Evolutionary conservation across 2,888 invertebrate species (phyloP), one percentile per base, ranked within the genome.

Genomic region (Leistus spinibarbis): DNA sequence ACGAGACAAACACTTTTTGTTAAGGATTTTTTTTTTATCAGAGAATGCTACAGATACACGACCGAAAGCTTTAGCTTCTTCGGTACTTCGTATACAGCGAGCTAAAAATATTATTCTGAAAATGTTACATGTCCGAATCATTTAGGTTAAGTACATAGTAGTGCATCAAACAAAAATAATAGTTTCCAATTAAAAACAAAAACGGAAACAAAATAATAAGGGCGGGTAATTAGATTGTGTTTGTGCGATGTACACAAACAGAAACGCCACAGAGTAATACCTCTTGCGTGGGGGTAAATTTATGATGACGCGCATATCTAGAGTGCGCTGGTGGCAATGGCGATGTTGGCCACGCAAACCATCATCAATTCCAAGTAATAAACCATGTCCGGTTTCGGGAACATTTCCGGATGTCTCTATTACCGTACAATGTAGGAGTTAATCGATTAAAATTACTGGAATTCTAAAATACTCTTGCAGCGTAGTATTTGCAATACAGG

Each of bases 301-400:
- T 60, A 60, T 19, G 60, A 60, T 60, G 60, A 19, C 60, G 60
- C 13, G 19, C 22, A 60, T 10, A 20, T 16, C 2, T 7, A 40
- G 40, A 40, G 40, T 40, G 40, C 40, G 40, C 40, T 40, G 7
- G 40, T 40, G 40, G 40, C 40, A 40, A 40, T 13, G 13, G 40
- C 40, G 40, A 7, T 40, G 7, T 7, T 40, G 40, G 40, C 40
- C 7, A 40, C 10, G 40, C 40, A 40, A 2, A 40, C 40, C 40
- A 40, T 40, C 40, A 40, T 40, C 40, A 64, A 23, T 64, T 64
- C 23, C 24, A 22, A 64, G 64, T 64, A 64, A 64, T 64, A 64
- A 64, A 64, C 64, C 24, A 23, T n/a, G 64, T 64, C 20, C 23
- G 64, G 64, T 64, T 64, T 64, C 24, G 24, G 24, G 16, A 23